phyloP scores from a whole-genome alignment of 2,113 vertebrate genomes.

The Prinia subflava region DNA sequence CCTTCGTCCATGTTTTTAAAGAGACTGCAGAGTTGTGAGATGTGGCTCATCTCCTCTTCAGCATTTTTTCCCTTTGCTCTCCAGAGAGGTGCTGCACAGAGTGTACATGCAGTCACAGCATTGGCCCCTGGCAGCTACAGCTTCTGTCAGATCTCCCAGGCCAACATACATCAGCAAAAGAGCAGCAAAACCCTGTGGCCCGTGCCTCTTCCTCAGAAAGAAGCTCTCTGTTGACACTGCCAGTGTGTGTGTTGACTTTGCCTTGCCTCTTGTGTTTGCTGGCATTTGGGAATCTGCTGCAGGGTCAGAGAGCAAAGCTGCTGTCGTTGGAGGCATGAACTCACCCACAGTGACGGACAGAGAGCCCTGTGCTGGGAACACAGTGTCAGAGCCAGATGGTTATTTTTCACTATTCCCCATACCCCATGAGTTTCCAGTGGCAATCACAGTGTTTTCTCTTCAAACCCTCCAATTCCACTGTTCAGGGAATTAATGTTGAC shows the following conservation, averaged over 20 bases:
- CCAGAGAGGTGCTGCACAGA: not conserved
- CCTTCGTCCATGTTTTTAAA: not conserved
- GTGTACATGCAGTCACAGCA: not conserved
- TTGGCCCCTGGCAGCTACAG: not conserved
- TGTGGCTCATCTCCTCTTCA: not conserved
- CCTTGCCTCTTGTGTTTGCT: not conserved
- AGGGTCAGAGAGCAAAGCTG: not conserved
- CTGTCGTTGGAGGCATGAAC: not conserved
- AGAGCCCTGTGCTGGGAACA: not conserved
- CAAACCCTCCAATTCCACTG: not conserved
- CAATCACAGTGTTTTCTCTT: not conserved
- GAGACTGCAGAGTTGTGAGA: not conserved
- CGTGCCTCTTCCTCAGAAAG: accelerated
- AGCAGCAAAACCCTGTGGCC: not conserved
- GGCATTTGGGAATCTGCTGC: not conserved
- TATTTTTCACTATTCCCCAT: not conserved
- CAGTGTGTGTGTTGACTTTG: not conserved
- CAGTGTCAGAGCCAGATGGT: not conserved
- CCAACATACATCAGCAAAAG: not conserved
- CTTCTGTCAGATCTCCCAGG: not conserved
- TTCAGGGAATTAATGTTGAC: constrained; percentile 44
- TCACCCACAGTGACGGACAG: not conserved
- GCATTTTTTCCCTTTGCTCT: not conserved
- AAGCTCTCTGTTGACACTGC: not conserved
- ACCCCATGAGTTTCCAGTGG: not conserved